Conservation (phyloP, 1,140 invertebrate species). For the Notospermus geniculatus region DNA sequence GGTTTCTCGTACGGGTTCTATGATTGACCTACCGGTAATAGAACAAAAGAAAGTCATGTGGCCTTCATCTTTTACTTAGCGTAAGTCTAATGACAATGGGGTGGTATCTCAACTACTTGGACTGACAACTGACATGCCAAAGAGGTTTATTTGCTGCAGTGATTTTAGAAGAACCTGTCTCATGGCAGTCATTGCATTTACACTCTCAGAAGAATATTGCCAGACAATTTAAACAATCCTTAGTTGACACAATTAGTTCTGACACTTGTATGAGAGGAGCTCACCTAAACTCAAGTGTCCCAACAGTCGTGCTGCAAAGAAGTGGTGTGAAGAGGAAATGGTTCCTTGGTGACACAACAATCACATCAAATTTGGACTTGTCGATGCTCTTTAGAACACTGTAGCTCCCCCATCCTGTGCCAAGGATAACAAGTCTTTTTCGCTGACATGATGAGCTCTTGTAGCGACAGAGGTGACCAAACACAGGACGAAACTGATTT, state of each 20-base stretch:
- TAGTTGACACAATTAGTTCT: neutral
- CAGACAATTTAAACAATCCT: neutral
- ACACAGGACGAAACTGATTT: too few species aligned
- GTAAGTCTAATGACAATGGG: too few species aligned
- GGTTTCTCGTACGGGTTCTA: conserved; percentile 54
- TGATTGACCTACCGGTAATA: conserved; percentile 57
- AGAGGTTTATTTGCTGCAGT: too few species aligned
- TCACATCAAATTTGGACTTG: conserved; percentile 48
- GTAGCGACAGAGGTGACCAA: too few species aligned
- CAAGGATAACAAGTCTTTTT: conserved; percentile 40
- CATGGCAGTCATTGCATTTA: too few species aligned
- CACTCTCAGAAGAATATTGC: too few species aligned
- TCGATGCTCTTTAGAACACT: conserved; percentile 51
- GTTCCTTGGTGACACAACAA: conserved; percentile 52
- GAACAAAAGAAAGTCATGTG: conserved; percentile 21
- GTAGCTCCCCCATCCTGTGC: conserved; percentile 55
- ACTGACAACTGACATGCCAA: too few species aligned
- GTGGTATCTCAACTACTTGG: too few species aligned
- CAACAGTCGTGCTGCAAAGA: conserved; percentile 51
- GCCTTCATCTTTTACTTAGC: neutral
- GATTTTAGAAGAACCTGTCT: too few species aligned
- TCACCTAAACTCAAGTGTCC: conserved; percentile 53
- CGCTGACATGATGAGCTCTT: conserved; percentile 9
- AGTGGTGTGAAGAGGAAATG: conserved; percentile 54
- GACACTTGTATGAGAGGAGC: neutral